These are phyloP conservation scores for Dromius quadrimaculatus DNA, from an alignment of 2,888 invertebrate species.

Conservation along the genomic window DNA sequence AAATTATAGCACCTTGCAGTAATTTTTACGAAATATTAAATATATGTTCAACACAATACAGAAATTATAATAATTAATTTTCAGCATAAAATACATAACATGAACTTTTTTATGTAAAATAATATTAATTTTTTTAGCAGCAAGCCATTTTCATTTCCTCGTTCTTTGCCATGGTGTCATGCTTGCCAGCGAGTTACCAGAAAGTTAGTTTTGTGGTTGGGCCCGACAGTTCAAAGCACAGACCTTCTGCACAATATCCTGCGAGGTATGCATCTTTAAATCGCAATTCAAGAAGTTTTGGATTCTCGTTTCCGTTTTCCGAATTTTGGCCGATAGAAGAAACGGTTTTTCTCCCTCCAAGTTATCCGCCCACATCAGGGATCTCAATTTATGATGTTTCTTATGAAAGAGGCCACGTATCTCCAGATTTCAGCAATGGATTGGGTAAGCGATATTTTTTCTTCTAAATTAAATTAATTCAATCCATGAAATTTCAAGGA, in stretches of 20 bases:
- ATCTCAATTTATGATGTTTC: slow-evolving; percentile 32
- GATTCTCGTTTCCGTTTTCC: slow-evolving; percentile 11
- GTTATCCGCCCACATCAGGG: neutral
- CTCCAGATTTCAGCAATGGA: slow-evolving; percentile 66
- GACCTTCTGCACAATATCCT: slow-evolving; percentile 19
- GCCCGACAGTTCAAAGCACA: neutral
- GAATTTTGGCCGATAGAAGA: slow-evolving; percentile 41
- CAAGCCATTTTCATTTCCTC: slow-evolving; percentile 15
- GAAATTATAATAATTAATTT: neutral
- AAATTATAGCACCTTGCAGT: too few relatives aligned
- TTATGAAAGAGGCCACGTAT: slow-evolving; percentile 63
- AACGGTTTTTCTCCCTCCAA: slow-evolving; percentile 65
- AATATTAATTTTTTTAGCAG: slow-evolving; percentile 17
- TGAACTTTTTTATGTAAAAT: neutral
- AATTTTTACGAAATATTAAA: too few relatives aligned
- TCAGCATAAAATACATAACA: too few relatives aligned
- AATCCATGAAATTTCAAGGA: too few relatives aligned
- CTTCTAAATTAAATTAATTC: too few relatives aligned
- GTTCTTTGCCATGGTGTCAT: slow-evolving; percentile 9
- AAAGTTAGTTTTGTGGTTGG: slow-evolving; percentile 40
- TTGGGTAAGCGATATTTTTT: slow-evolving; percentile 61
- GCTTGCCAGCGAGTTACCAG: slow-evolving; percentile 34
- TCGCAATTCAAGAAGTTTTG: slow-evolving; percentile 53
- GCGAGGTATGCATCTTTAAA: slow-evolving; percentile 38
- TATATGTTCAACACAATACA: too few relatives aligned